A percentile compares a stretch with the other conserved stretches of the same genome.
phyloP scores from a whole-genome alignment of 2,797 vertebrate species.

The Paratrypauchen microcephalus region DNA sequence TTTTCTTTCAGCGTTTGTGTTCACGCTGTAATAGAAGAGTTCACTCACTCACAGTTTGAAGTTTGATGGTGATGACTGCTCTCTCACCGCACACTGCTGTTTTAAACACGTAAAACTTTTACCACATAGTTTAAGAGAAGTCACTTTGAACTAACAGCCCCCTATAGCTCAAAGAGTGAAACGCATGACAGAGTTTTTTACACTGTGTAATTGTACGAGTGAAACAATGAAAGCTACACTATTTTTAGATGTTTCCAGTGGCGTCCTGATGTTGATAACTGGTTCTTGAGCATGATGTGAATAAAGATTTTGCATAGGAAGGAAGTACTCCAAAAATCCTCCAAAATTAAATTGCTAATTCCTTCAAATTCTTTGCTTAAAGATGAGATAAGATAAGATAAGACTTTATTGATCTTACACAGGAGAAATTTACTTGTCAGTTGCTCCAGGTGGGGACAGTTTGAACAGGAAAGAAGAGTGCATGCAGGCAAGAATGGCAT shows the following conservation, averaged over 20 bases:
- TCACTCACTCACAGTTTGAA: slow-evolving; percentile 32
- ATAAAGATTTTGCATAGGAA: neutral
- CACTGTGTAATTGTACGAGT: neutral
- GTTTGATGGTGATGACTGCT: no score
- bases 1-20: slow-evolving; percentile 41
- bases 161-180: slow-evolving; percentile 16
- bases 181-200: slow-evolving; percentile 42
- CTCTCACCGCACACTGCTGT: slow-evolving; percentile 33
- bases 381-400: no score
- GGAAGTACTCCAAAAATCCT: no score
- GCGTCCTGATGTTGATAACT: neutral
- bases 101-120: slow-evolving; percentile 27
- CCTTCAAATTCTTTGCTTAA: no score
- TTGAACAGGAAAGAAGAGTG: no score
- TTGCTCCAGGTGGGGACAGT: no score
- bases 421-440: no score
- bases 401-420: no score
- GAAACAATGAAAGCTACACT: neutral
- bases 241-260: neutral
- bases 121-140: slow-evolving; percentile 24
- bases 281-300: neutral
- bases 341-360: no score
- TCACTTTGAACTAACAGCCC: slow-evolving; percentile 55
- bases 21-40: slow-evolving; percentile 41
- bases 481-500: no score